Base-by-base conservation (phyloP, 2,797 vertebrate genomes). In the Cebuella pygmaea region DNA sequence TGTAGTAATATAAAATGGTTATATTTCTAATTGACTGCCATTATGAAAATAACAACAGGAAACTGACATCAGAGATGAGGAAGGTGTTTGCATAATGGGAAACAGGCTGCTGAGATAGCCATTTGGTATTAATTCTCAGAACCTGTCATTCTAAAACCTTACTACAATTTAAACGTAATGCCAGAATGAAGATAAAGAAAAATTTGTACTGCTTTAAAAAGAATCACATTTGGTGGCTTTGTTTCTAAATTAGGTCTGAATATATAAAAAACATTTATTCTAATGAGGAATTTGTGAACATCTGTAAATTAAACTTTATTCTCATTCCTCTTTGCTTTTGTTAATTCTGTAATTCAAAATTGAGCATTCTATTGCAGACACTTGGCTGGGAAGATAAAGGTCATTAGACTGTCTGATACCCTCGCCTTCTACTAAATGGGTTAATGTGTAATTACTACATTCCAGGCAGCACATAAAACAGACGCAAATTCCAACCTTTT, bases 181-280 rank as follows among this genome's bases (percentile, higher is more conserved):
- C 27, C 36, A 84, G 46, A 67, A 44, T 75, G 55, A 81, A 55
- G 36, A 59, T 36, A 22, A 93, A 59, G 48, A 93, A 52, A 88
- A 36, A 59, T 14, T 44, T 87, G 30, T 89, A 64, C 8, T 95
- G 19, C 44, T 90, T 94, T 95, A 72, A n/a, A 78, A 87, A 85
- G 74, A 20, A n/a, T 90, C 36, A 57, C 4, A 59, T n/a, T 67
- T 86, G 39, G 67, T 83, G 41, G 12, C 33, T 72, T 75, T 80
- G 9, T 90, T 85, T 92, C n/a, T 94, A 78, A 92, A 64, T 41
- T 61, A 80, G 27, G 30, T 88, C 92, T 93, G 41, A 91, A 46
- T 88, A 50, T 70, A 81, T 72, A 13, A 46, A 48, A 92, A 57
- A 74, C 36, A 70, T 80, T 70, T 78, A 5, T 91, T 72, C 15